These are phyloP conservation scores for Melikaiella ostensackeni DNA, from an alignment of 2,888 invertebrate genomes.

Conservation along the genomic window DNA sequence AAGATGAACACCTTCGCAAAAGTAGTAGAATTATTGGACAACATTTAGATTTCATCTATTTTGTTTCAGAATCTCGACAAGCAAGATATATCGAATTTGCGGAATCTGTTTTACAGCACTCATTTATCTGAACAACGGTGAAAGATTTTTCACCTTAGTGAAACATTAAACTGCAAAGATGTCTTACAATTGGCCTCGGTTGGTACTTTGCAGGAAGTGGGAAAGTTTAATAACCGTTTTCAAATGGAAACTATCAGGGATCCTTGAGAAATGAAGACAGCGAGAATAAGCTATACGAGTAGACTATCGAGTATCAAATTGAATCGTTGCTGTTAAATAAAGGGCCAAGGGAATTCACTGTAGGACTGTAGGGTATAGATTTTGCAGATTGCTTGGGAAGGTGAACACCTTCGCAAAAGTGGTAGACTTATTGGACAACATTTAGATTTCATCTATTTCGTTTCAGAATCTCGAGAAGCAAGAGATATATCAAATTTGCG, in stretches of 20 bases:
- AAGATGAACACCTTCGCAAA: neutral
- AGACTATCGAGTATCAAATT: constrained; percentile 6
- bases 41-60: too few species aligned
- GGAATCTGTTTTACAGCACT: too few species aligned
- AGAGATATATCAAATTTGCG: too few species aligned
- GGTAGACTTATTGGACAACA: too few species aligned
- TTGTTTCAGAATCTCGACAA: too few species aligned
- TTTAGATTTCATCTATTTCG: too few species aligned
- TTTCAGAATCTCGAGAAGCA: too few species aligned
- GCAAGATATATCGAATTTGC: too few species aligned
- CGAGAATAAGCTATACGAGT: neutral
- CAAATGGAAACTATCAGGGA: constrained; percentile 19
- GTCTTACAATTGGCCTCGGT: neutral
- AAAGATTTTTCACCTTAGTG: neutral
- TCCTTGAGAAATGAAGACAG: constrained; percentile 21
- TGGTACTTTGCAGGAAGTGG: neutral
- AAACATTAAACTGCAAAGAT: neutral
- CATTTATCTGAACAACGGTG: neutral
- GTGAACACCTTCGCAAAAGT: neutral
- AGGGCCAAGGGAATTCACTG: neutral
- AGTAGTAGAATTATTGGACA: too few species aligned
- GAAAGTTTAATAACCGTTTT: constrained; percentile 35
- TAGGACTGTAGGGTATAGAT: neutral
- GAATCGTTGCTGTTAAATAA: constrained; percentile 20
- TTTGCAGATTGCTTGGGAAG: constrained; percentile 3